Percentiles rank a stretch among this genome's conserved stretches.
phyloP scores from a whole-genome alignment of 2,797 vertebrate species.

The Coccyzus lansbergi region DNA sequence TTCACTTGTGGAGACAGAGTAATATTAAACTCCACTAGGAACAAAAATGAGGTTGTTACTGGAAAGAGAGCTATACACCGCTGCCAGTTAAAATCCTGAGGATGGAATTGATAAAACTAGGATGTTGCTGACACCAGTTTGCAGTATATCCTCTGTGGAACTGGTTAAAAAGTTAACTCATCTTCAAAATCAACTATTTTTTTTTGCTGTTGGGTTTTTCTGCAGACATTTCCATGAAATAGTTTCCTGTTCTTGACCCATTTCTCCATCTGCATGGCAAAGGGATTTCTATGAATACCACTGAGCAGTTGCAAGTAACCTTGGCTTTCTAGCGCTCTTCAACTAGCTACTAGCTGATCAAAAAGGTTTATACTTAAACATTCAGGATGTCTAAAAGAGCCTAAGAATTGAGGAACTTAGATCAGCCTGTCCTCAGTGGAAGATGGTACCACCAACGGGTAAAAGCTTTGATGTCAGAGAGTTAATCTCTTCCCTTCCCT shows the following conservation, averaged over 20 bases:
- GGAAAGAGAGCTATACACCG: background rate
- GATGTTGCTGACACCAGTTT: background rate
- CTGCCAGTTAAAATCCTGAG: background rate
- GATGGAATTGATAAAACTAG: background rate
- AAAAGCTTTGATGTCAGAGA: background rate
- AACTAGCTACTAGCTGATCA: constrained; percentile 2
- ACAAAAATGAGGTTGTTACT: background rate
- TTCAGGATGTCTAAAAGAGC: background rate
- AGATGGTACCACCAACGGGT: background rate
- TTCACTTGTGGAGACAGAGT: background rate
- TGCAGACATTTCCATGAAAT: background rate
- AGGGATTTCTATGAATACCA: background rate
- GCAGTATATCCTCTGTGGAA: background rate
- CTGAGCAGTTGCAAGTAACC: background rate
- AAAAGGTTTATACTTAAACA: constrained; percentile 1
- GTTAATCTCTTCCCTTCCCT: background rate
- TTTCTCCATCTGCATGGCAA: background rate
- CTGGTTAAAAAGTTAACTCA: background rate
- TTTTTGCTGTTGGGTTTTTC: background rate
- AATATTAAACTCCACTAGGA: background rate
- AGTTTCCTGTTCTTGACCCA: background rate
- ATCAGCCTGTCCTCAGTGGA: background rate
- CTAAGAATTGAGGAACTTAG: background rate
- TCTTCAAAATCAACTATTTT: background rate
- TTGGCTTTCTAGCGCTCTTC: background rate